phyloP scores from a whole-genome alignment of 2,797 vertebrate species.

The Calcarius lapponicus region DNA sequence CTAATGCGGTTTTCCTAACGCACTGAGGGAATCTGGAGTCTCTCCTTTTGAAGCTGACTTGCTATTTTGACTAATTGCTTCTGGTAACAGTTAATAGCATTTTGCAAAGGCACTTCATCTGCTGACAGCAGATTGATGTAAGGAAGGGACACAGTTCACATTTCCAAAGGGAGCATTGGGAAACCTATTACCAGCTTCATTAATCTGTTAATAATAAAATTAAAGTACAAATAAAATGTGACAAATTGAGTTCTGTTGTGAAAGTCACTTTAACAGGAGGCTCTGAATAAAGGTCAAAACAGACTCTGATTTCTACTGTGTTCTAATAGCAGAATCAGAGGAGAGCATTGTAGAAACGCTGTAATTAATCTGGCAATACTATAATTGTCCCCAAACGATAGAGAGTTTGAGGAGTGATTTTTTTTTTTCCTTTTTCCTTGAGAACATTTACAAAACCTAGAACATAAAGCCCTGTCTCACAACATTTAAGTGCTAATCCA shows the following conservation, averaged over 20 bases:
- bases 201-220: slow-evolving; percentile 72
- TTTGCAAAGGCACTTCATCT: slow-evolving; percentile 59
- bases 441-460: slow-evolving; percentile 14
- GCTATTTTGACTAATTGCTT: slow-evolving; percentile 65
- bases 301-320: slow-evolving; percentile 18
- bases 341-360: slow-evolving; percentile 9
- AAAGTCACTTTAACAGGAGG: slow-evolving; percentile 49
- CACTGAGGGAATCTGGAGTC: slow-evolving; percentile 28
- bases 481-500: slow-evolving; percentile 12
- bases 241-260: slow-evolving; percentile 60
- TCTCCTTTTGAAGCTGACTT: slow-evolving; percentile 38
- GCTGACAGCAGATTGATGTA: slow-evolving; percentile 63
- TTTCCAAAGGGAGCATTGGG: slow-evolving; percentile 60
- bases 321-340: slow-evolving; percentile 46
- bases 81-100: slow-evolving; percentile 65
- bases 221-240: slow-evolving; percentile 71
- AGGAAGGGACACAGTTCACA: slow-evolving; percentile 58
- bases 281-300: slow-evolving; percentile 65
- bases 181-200: slow-evolving; percentile 66
- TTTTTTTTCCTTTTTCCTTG: not conserved
- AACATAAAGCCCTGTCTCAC: not conserved
- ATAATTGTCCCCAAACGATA: slow-evolving; percentile 34
- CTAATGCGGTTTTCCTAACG: not conserved
- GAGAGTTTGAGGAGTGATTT: not conserved
- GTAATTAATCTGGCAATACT: slow-evolving; percentile 47